Percentiles rank a stretch among this genome's conserved stretches.
These are phyloP conservation scores for Martes martes DNA, from an alignment of 2,113 vertebrate genomes.

Conservation along the genomic window DNA sequence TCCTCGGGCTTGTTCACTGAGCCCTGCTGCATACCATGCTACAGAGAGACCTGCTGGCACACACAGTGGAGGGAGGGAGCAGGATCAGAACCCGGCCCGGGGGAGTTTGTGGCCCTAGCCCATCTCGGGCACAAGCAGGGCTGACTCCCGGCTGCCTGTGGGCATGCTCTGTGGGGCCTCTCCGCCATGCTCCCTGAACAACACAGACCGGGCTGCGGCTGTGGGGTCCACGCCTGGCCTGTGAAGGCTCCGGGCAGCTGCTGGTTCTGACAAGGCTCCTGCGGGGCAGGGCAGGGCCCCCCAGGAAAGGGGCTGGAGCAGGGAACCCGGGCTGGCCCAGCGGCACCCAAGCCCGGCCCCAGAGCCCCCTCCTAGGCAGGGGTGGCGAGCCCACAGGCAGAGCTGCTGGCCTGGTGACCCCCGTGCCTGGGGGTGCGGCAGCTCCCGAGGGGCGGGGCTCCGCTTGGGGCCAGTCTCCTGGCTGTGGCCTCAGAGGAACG, in stretches of 20 bases:
- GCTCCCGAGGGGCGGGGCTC: too few relatives aligned
- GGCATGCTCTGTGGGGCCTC: fast-evolving
- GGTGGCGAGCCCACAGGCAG: background rate
- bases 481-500: background rate
- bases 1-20: background rate
- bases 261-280: background rate
- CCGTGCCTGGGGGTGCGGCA: background rate
- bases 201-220: fast-evolving
- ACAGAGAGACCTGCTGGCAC: background rate
- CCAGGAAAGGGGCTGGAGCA: too few relatives aligned
- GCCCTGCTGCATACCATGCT: too few relatives aligned
- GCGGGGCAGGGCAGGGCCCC: background rate
- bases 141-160: background rate
- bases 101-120: background rate
- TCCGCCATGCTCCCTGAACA: fast-evolving
- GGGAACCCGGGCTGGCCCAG: background rate
- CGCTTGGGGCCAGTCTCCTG: background rate
- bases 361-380: background rate
- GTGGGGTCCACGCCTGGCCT: fast-evolving
- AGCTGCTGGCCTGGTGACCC: background rate
- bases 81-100: too few relatives aligned
- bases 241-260: background rate
- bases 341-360: background rate
- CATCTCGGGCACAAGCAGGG: background rate
- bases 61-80: fast-evolving